Base-by-base conservation (phyloP, 2,888 invertebrate genomes). In the Noctuana brunneofusca region DNA sequence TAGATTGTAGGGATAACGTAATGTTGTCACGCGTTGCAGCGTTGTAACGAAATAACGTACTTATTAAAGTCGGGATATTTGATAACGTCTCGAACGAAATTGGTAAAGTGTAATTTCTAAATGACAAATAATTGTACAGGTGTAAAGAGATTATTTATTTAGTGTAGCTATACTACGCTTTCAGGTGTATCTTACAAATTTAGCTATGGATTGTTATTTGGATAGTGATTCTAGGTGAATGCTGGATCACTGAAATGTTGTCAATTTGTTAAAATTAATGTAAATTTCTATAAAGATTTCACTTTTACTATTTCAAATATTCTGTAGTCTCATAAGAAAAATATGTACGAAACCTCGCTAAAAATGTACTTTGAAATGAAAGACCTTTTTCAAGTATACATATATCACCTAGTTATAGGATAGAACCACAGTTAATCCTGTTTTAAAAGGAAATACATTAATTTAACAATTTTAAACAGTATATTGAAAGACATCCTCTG, bases 41-140 rank as follows among this genome's bases (percentile, higher is more conserved):
- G 49, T 49, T 49, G 2, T 49, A 24, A 49, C 24, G 49, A 16
- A 16, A 5, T 53, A 43, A 53, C 22, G 14, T 59, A 48, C 35
- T 52, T 48, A 48, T 22, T 54, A 32, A 48, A 30, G 12, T 54
- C 35, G 59, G 32, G 30, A 14, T 41, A 43, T 9, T 53, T 30
- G 48, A 24, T 60, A 24, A 22, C 24, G 22, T 60, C 46, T 52
- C 20, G 48, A 38, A 52, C 12, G 56, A 56, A 59, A 73, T 77
- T 71, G 86, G 86, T 86, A 86, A 86, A 87, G 86, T 86, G 84
- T 83, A 82, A 86, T 83, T 87, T 87, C 86, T 87, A 88, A 88
- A 86, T 83, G 81, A 85, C 79, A 86, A 85, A 84, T 85, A 86
- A 85, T 75, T 84, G 38, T 86, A 85, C 76, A 84, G 78, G 72